These are phyloP conservation scores for Saimiri boliviensis DNA, from an alignment of 2,113 vertebrate species.

Conservation along the genomic window DNA sequence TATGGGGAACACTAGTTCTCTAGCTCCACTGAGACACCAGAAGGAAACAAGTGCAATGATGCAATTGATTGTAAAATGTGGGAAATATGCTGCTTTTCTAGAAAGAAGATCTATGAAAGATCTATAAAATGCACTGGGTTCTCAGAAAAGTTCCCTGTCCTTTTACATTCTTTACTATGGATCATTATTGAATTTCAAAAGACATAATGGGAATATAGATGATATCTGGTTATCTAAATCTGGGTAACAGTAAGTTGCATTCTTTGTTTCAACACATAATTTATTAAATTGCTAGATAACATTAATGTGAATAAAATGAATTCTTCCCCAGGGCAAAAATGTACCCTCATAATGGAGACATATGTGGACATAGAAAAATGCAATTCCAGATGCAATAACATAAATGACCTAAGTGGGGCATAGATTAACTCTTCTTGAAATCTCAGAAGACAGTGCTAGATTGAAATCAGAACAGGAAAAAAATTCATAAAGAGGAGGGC, in stretches of 20 bases:
- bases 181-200: slow-evolving; percentile 20
- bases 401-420: not conserved
- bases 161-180: not conserved
- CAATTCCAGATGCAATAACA: not conserved
- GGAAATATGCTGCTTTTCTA: not conserved
- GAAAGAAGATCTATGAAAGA: not conserved
- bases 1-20: not conserved
- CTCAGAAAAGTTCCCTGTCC: not conserved
- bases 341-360: not conserved
- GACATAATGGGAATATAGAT: not conserved
- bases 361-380: not conserved
- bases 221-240: not conserved
- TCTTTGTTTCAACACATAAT: slow-evolving; percentile 25
- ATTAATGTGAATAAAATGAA: not conserved
- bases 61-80: not conserved
- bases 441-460: not conserved
- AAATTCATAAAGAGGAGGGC: not conserved
- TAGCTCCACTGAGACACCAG: not conserved
- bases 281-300: not conserved
- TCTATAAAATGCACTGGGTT: not conserved
- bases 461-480: not conserved
- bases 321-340: not conserved
- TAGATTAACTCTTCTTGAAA: not conserved
- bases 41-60: not conserved
- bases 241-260: not conserved